These are phyloP conservation scores for Steatocranus sp. DNA, from an alignment of 2,797 vertebrate species.

Conservation along the genomic window DNA sequence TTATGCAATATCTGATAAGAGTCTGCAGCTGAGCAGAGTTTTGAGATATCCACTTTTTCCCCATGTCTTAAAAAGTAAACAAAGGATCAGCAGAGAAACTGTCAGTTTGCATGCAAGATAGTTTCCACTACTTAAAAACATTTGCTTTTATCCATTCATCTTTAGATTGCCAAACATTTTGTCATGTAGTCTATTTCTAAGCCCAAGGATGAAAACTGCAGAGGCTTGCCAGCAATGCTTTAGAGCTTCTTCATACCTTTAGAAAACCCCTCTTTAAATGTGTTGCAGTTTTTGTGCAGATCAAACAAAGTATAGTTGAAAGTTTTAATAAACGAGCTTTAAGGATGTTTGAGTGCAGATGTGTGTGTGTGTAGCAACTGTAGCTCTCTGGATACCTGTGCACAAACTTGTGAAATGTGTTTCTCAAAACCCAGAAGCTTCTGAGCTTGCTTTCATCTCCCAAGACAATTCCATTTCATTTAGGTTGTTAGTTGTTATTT, in stretches of 20 bases:
- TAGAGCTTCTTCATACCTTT: not conserved
- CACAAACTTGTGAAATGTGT: not conserved
- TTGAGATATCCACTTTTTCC: not conserved
- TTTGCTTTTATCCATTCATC: not conserved
- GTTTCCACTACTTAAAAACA: not conserved
- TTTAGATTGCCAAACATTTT: not conserved
- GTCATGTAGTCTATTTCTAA: not conserved
- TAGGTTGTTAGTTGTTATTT: not conserved
- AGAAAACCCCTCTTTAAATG: not conserved
- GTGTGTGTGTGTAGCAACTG: not conserved
- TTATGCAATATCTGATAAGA: not conserved
- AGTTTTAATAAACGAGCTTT: not conserved
- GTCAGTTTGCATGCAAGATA: not conserved
- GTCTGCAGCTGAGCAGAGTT: not conserved
- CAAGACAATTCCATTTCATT: not conserved
- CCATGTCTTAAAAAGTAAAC: not conserved
- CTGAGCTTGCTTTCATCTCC: too few species aligned
- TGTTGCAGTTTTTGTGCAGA: not conserved
- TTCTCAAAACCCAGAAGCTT: not conserved
- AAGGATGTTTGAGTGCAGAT: not conserved
- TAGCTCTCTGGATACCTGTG: not conserved
- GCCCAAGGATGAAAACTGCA: not conserved
- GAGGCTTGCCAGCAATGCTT: not conserved
- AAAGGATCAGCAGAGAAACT: rapidly evolving
- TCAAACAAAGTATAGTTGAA: not conserved